A percentile compares a stretch with the other conserved stretches of the same genome.
Conservation (phyloP, 37 sponge, comb jelly and placozoan genomes). For the Ephydatia muelleri region DNA sequence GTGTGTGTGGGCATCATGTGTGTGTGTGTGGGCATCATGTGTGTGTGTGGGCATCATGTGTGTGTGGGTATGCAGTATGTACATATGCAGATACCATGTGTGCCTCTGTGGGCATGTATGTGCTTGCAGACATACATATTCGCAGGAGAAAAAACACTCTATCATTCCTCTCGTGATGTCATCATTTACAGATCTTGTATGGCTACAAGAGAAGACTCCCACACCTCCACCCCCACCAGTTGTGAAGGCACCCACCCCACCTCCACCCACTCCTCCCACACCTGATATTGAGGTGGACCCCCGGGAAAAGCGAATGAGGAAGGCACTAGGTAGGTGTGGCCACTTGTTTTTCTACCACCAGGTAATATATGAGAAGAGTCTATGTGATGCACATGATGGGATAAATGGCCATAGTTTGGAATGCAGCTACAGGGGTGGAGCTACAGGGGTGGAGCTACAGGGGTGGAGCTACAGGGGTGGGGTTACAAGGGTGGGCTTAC, state of each 20-base stretch:
- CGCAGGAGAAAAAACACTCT: neutral
- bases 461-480: neutral
- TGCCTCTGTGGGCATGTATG: neutral
- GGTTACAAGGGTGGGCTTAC: neutral
- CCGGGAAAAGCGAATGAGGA: conserved; percentile 59
- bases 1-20: neutral
- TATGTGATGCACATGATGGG: too few species aligned
- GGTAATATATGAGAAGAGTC: neutral
- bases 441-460: neutral
- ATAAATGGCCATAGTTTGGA: too few species aligned
- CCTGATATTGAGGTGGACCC: conserved; percentile 54
- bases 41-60: neutral
- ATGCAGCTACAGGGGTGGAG: neutral
- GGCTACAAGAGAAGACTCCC: conserved; percentile 37
- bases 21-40: neutral
- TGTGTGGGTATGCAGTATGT: neutral
- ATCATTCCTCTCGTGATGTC: neutral
- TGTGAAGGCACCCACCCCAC: conserved; percentile 39
- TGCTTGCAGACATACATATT: neutral
- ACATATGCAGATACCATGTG: neutral
- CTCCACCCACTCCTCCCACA: conserved; percentile 48
- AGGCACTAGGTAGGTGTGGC: conserved; percentile 57
- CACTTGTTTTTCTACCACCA: neutral
- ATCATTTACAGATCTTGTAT: conserved; percentile 33
- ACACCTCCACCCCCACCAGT: conserved; percentile 19